Evolutionary conservation across 1,140 invertebrate species (phyloP), one percentile per base, ranked within the genome.

Genomic region (Zaprionus vittiger): DNA sequence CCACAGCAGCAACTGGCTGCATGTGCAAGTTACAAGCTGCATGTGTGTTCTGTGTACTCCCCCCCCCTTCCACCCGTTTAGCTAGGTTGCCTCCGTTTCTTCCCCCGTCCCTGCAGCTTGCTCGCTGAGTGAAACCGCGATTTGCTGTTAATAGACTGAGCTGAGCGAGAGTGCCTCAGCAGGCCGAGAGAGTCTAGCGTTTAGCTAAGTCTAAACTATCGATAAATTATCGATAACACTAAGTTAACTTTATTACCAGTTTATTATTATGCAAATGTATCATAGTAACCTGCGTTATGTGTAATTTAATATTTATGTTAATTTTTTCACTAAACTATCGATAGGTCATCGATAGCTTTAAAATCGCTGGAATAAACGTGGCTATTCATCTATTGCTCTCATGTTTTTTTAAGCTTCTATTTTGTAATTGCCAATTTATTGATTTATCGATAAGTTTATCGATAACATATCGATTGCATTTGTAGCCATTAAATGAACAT

Each of bases 1-100:
- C 24, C 31, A 28, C 22, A 61, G 54, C 66, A 83, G 77, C 83
- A 77, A 70, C 77, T 80, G 79, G 73, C 55, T 77, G 80, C 80
- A 80, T 79, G 76, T 82, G 80, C 66, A 72, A 75, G 77, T 87
- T 79, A 86, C 83, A 85, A 75, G 82, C 69, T 37, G 67, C 66
- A 84, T 73, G 77, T 83, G 77, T 83, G 68, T 73, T 47, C 37
- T 31, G 24, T 44, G 38, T 5, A 12, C 59, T 28, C 37, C 41
- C n/a, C 2, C 41, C 9, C 3, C 2, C n/a, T n/a, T n/a, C n/a
- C 12, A 2, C 4, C 2, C 12, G 0, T 9, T 6, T 7, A 28
- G 2, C 38, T 41, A 41, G 15, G 15, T n/a, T 41, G 38, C 0
- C 31, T 11, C 9, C 7, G 31, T 34, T 41, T 4, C 38, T 15